Evolutionary conservation across 1,140 invertebrate genomes (phyloP), one percentile per base, ranked within the genome.

Genomic region (Amyelois transitella): DNA sequence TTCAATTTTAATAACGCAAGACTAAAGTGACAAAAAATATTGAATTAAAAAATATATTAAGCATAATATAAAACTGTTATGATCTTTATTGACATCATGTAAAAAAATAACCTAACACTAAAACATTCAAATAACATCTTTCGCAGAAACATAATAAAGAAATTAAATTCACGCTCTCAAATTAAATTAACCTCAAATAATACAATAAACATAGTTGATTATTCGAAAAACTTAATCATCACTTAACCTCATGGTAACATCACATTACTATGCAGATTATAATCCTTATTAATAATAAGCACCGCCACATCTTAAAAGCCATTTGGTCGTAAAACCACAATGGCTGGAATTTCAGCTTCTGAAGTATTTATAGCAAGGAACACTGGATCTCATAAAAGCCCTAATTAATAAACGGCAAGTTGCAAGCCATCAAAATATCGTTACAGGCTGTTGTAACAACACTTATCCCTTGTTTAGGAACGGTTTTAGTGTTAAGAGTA

Each of bases 391-490:
- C 54, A 25, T 57, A 57, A 48, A 58, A 58, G 56, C 55, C 43
- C 66, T 68, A 64, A 76, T 73, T 69, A 69, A 72, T 66, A 62
- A 52, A 50, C 44, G 58, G 52, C 58, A 64, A 56, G 56, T 68
- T 64, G 55, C 58, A 54, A 53, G 69, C 64, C 62, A 73, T 73
- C 64, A 64, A 66, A 73, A 68, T 62, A 62, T 73, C 70, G 67
- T 73, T 76, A 69, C 64, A 57, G 54, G 20, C 18, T 51, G 52
- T 53, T 58, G 55, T 62, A 63, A 66, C 67, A 66, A 59, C 65
- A 66, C 63, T 70, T 62, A 72, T 62, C 49, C 63, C 55, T 61
- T 38, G 43, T 12, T 55, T 24, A 28, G 53, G 22, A n/a, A 10
- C 18, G 47, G 45, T 1, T 53, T 10, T 55, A 24, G 45, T 50